Conservation (phyloP, 1,140 invertebrate species). For the Odontomachus brunneus region DNA sequence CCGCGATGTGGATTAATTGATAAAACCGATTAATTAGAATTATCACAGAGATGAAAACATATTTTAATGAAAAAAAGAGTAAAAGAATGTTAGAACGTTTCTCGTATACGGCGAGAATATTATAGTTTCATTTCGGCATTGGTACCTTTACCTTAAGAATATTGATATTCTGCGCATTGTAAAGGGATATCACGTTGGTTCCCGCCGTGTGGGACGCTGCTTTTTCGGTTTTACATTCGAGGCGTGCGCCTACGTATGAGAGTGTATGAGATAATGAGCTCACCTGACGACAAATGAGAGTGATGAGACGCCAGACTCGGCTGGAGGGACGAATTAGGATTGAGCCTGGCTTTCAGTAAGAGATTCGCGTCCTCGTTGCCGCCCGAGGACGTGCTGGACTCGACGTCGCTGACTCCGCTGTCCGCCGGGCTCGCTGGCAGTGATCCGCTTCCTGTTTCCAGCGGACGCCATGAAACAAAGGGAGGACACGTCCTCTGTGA, state of each 20-base stretch:
- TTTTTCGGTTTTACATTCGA: too few relatives aligned
- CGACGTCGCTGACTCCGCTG: constrained; percentile 98
- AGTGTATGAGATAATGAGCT: constrained; percentile 49
- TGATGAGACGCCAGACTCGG: constrained; percentile 82
- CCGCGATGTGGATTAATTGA: too few relatives aligned
- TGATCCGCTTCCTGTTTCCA: constrained; percentile 88
- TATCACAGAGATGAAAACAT: too few relatives aligned
- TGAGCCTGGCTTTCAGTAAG: constrained; percentile 93
- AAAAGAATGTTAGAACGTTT: too few relatives aligned
- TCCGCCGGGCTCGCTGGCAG: constrained; percentile 98
- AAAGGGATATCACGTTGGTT: too few relatives aligned
- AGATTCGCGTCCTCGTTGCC: constrained; percentile 93
- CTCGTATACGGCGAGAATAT: too few relatives aligned
- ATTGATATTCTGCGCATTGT: too few relatives aligned
- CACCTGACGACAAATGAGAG: constrained; percentile 84
- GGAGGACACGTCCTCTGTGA: constrained; percentile 37
- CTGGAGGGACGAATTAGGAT: constrained; percentile 85
- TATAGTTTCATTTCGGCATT: too few relatives aligned
- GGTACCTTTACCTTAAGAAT: too few relatives aligned
- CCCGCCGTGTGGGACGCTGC: too few relatives aligned
- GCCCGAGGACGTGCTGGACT: constrained; percentile 95
- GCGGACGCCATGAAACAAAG: constrained; percentile 56
- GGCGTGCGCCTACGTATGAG: constrained; percentile 46
- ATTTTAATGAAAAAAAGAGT: too few relatives aligned
- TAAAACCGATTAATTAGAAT: too few relatives aligned